Conservation (phyloP, 2,888 invertebrate species). For the Agrochola lychnidis region DNA sequence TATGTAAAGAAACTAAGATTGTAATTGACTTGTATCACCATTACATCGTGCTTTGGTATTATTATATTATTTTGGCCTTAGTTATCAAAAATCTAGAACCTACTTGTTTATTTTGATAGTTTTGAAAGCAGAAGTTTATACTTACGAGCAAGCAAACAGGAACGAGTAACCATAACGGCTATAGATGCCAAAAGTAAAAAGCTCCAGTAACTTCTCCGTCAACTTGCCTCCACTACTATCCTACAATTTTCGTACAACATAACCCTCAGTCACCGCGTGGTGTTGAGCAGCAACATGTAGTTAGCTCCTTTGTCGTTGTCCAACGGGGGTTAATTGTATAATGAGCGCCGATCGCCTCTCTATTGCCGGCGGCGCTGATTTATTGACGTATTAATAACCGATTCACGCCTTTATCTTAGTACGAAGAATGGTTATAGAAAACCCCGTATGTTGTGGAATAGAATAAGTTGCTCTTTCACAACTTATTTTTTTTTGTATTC, state of each 20-base stretch:
- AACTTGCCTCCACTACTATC: not conserved
- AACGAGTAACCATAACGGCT: not conserved
- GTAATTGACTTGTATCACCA: not conserved
- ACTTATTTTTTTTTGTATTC: too few species aligned
- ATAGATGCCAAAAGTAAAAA: not conserved
- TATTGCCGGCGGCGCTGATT: not conserved
- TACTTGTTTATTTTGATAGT: too few species aligned
- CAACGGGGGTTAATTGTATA: conserved; percentile 19
- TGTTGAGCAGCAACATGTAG: conserved; percentile 25
- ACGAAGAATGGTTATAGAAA: not conserved
- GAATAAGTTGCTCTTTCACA: not conserved
- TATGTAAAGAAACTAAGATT: not conserved
- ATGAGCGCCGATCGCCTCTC: conserved; percentile 18
- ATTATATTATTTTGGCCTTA: not conserved
- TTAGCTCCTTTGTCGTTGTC: conserved; percentile 25
- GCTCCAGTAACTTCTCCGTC: not conserved
- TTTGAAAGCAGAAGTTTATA: not conserved
- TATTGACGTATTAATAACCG: conserved; percentile 41
- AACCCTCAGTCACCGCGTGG: not conserved
- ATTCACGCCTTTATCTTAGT: conserved; percentile 2
- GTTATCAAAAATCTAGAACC: not conserved
- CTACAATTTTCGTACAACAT: conserved; percentile 1
- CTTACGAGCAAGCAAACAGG: not conserved
- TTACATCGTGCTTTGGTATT: not conserved
- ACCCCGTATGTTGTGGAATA: not conserved